Evolutionary conservation across 2,113 vertebrate genomes (phyloP), one percentile per base, ranked within the genome.

Genomic region (Rhea americana): DNA sequence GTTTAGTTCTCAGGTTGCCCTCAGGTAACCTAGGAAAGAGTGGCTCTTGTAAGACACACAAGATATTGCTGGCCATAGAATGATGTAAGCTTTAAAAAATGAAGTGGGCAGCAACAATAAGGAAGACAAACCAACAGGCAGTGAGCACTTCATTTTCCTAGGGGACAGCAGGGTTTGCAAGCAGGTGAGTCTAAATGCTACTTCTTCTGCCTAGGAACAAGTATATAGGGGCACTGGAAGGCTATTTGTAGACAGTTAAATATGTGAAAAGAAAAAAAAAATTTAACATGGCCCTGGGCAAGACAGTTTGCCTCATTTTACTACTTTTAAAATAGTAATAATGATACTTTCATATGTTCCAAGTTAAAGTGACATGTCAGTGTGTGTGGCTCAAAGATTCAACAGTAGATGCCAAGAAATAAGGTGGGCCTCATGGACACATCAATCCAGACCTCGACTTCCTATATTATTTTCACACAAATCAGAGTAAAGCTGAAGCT

Each of bases 1-100:
- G 91, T 95, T 96, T 85, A 41, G 74, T 1, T n/a, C 84, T 66
- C 37, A 47, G 1, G 5, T 19, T 76, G 93, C 78, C 93, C 93
- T 90, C 59, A 68, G 92, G 53, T 89, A 89, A 93, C 91, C 95
- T 45, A 51, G 43, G 72, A 14, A 80, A 93, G 59, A 89, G 62
- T 55, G 41, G 61, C 41, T 92, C 39, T 26, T 74, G 82, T 62
- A 17, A 68, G 84, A 47, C 80, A 74, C 78, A 41, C 75, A 68
- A 89, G 72, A 11, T 26, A 30, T 15, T 37, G 11, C 58, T 70
- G 85, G 84, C 84, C 79, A 58, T 85, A 43, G 68, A 48, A 28
- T 82, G 83, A 97, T 74, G 93, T 92, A 28, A 82, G 61, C n/a
- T 92, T 93, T 74, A 56, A 59, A 68, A 95, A 96, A 83, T 3